These are phyloP conservation scores for Etheostoma perlongum DNA, from an alignment of 2,797 vertebrate species.

Conservation along the genomic window DNA sequence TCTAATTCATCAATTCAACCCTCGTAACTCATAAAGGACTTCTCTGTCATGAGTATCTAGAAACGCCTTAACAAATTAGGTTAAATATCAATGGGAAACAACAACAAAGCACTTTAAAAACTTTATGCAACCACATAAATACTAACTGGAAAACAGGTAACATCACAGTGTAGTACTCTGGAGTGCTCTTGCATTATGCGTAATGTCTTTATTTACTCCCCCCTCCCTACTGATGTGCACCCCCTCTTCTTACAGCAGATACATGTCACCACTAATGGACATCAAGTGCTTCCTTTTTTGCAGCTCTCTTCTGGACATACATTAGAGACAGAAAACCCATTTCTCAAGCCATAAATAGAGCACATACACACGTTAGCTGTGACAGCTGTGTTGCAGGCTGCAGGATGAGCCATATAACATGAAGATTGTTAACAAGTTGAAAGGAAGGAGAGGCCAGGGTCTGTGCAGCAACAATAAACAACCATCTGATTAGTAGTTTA, in stretches of 20 bases:
- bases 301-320: conserved; percentile 74
- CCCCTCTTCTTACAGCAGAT: conserved; percentile 74
- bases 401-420: conserved; percentile 82
- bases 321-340: conserved; percentile 78
- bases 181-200: conserved; percentile 77
- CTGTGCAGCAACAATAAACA: conserved; percentile 74
- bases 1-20: conserved; percentile 41
- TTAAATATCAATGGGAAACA: conserved; percentile 66
- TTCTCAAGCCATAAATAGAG: conserved; percentile 73
- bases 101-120: conserved; percentile 75
- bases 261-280: conserved; percentile 86
- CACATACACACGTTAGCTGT: conserved; percentile 17
- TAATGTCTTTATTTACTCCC: conserved; percentile 71
- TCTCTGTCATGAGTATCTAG: conserved; percentile 35
- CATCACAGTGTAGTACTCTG: conserved; percentile 68
- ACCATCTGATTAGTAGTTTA: conserved; percentile 37
- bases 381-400: conserved; percentile 70
- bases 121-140: conserved; percentile 65
- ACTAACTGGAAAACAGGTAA: conserved; percentile 70
- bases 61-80: conserved; percentile 65
- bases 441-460: conserved; percentile 81
- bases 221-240: conserved; percentile 58
- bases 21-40: conserved; percentile 19
- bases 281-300: conserved; percentile 83
- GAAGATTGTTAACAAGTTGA: conserved; percentile 81